phyloP scores from a whole-genome alignment of 2,113 vertebrate genomes.

The Thamnophis sirtalis region DNA sequence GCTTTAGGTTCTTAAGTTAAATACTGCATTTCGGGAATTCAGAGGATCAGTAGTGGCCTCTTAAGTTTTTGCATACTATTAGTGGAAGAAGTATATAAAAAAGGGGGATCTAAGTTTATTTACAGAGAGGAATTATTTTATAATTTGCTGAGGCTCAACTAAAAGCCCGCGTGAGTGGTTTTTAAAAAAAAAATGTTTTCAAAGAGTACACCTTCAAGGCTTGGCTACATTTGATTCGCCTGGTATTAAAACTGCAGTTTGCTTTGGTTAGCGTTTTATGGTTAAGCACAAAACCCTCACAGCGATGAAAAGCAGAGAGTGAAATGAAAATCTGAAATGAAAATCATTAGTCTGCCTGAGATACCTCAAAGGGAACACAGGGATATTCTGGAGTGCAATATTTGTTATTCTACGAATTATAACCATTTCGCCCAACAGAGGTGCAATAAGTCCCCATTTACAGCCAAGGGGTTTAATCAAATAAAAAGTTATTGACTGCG shows the following conservation, averaged over 20 bases:
- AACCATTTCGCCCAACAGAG: conserved; percentile 28
- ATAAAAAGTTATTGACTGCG: conserved; percentile 23
- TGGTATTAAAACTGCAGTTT: conserved; percentile 42
- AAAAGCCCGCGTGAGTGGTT: neutral
- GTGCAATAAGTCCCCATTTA: conserved; percentile 24
- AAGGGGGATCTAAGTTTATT: neutral
- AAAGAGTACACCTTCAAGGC: conserved; percentile 11
- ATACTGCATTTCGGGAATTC: neutral
- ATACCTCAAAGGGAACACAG: conserved; percentile 35
- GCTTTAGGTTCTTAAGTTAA: neutral
- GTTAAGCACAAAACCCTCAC: conserved; percentile 35
- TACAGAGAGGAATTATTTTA: conserved; percentile 17
- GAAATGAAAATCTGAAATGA: conserved; percentile 51
- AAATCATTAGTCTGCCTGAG: conserved; percentile 46
- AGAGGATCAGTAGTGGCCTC: neutral
- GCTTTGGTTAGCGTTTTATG: conserved; percentile 44
- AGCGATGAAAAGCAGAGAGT: conserved; percentile 37
- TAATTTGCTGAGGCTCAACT: conserved; percentile 21
- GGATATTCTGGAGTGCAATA: conserved; percentile 31
- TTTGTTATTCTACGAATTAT: conserved; percentile 37
- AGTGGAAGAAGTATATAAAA: neutral
- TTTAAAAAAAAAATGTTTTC: conserved; percentile 22
- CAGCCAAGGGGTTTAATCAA: conserved; percentile 35
- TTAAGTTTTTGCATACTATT: neutral
- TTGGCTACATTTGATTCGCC: conserved; percentile 36